Evolutionary conservation across 1,140 invertebrate species (phyloP).

Genomic region (Zaprionus vittiger): DNA sequence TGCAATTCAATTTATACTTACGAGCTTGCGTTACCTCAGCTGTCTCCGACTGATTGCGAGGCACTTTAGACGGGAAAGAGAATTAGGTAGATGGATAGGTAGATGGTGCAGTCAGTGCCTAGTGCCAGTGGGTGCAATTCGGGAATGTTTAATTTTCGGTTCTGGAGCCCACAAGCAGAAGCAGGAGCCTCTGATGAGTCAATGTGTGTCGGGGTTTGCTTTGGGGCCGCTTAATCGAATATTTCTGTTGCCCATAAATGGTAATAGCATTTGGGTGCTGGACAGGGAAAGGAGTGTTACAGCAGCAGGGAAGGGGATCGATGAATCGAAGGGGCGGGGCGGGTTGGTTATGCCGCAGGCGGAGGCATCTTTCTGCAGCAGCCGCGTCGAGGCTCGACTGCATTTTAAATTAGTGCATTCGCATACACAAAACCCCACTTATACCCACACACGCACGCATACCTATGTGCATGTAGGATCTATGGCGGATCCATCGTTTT

Average conservation of each 20-base stretch:
- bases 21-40: neutral
- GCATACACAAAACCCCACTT: constrained; percentile 26
- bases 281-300: neutral
- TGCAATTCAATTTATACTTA: neutral
- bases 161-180: neutral
- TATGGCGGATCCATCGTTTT: constrained; percentile 32
- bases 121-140: neutral
- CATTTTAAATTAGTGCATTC: constrained; percentile 82
- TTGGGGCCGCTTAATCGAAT: constrained; percentile 70
- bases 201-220: constrained; percentile 31
- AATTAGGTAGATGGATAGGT: neutral
- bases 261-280: constrained; percentile 43
- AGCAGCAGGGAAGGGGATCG: neutral
- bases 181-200: constrained; percentile 34
- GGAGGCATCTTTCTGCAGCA: constrained; percentile 18
- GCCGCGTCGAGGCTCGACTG: constrained; percentile 26
- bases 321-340: neutral
- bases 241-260: constrained; percentile 82
- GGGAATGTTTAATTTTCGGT: constrained; percentile 41
- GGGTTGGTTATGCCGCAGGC: neutral
- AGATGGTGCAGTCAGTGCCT: neutral
- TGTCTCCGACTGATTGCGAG: neutral
- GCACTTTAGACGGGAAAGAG: neutral
- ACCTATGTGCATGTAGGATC: constrained; percentile 10
- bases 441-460: constrained; percentile 31